Percentiles rank a stretch among this genome's conserved stretches.
phyloP scores from a whole-genome alignment of 2,113 vertebrate genomes.

The Prolemur simus region DNA sequence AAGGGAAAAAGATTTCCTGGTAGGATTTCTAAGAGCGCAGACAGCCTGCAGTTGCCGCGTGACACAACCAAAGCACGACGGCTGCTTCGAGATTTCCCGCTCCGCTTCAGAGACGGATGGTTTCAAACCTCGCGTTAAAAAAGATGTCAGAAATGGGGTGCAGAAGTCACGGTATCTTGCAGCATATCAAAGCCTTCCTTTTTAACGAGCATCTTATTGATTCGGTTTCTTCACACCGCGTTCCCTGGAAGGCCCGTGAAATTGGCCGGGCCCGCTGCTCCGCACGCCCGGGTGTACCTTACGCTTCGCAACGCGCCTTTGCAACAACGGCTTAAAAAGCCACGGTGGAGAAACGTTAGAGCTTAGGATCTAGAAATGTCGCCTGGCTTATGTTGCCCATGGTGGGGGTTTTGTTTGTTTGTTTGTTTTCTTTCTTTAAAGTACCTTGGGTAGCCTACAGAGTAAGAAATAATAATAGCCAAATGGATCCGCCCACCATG shows the following conservation, averaged over 20 bases:
- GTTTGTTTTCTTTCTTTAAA: neutral
- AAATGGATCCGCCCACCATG: neutral
- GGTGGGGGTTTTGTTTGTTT: neutral
- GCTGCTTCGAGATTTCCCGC: conserved; percentile 20
- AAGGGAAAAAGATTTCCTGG: conserved; percentile 49
- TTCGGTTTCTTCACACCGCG: neutral
- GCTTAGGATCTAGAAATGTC: neutral
- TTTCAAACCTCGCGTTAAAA: conserved; percentile 18
- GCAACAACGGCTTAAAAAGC: neutral
- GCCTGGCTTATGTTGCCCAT: neutral
- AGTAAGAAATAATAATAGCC: neutral
- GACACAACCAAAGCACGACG: neutral
- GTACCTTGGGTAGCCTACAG: neutral
- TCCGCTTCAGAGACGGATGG: conserved; percentile 37
- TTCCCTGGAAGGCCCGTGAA: neutral
- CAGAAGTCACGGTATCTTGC: conserved; percentile 21
- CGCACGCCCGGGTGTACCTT: neutral
- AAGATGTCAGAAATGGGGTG: conserved; percentile 50
- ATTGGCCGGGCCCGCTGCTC: neutral
- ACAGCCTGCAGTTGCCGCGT: neutral
- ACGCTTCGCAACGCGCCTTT: neutral
- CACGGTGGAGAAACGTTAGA: neutral
- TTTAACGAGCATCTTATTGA: neutral
- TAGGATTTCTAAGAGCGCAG: neutral
- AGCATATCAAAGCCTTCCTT: conserved; percentile 35